Percentiles rank a stretch among this genome's conserved stretches.
These are phyloP conservation scores for Tauraco hartlaubi DNA, from an alignment of 2,797 vertebrate genomes.

Conservation along the genomic window DNA sequence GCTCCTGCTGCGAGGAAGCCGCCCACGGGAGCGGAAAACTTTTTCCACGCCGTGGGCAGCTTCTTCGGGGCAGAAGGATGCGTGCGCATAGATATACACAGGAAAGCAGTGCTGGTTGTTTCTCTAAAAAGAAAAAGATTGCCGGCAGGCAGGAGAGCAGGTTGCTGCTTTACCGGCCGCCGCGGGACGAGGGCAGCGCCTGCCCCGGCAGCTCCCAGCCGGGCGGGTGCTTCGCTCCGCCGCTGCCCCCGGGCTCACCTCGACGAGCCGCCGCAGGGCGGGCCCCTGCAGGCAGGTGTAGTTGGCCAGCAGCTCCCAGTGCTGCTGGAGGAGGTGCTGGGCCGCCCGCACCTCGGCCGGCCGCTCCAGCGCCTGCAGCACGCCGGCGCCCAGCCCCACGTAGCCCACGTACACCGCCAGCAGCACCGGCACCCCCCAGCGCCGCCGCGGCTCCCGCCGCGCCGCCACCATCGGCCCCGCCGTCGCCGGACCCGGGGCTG, in stretches of 20 bases:
- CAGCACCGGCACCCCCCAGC: conserved; percentile 63
- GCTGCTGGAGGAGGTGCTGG: conserved; percentile 80
- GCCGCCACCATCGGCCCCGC: background rate
- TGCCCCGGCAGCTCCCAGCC: background rate
- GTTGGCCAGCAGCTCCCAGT: conserved; percentile 85
- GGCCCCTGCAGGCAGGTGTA: conserved; percentile 84
- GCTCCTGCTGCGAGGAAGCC: background rate
- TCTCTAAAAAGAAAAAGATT: too few species aligned
- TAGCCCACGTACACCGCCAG: conserved; percentile 82
- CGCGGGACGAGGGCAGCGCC: background rate
- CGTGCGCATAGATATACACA: accelerated
- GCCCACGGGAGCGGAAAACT: accelerated
- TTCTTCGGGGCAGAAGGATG: background rate
- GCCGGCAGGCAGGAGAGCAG: too few species aligned
- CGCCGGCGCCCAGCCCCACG: conserved; percentile 82
- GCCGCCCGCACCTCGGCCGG: conserved; percentile 80
- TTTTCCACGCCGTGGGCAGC: accelerated
- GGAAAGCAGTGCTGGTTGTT: too few species aligned
- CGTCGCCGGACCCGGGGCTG: accelerated
- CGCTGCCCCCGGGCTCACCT: conserved; percentile 75
- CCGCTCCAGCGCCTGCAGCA: conserved; percentile 88
- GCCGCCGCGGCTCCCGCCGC: background rate
- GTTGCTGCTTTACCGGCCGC: accelerated
- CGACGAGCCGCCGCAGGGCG: conserved; percentile 85
- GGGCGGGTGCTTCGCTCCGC: background rate